Percentiles rank a stretch among this genome's conserved stretches.
Conservation (phyloP, 1,140 invertebrate species). For the Pogonus chalceus region DNA sequence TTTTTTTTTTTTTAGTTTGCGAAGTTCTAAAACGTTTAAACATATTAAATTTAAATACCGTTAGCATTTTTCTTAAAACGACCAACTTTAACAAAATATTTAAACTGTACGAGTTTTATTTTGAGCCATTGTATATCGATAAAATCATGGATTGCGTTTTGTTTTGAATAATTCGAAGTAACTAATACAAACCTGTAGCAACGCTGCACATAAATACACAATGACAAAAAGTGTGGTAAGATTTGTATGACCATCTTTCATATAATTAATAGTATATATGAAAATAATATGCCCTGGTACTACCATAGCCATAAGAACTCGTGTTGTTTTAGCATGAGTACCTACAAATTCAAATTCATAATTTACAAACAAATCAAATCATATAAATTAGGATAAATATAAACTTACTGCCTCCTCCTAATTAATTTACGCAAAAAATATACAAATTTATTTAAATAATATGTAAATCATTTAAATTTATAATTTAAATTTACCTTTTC, state of each 20-base stretch:
- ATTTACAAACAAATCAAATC: neutral
- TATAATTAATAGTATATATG: slow-evolving; percentile 64
- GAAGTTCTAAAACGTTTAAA: too few species aligned
- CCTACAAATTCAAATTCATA: slow-evolving; percentile 31
- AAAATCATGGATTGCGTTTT: too few species aligned
- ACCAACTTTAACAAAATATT: too few species aligned
- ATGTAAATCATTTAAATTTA: too few species aligned
- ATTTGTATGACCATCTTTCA: slow-evolving; percentile 59
- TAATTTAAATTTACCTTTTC: slow-evolving; percentile 34
- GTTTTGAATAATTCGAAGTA: too few species aligned
- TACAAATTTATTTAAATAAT: too few species aligned
- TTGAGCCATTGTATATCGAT: too few species aligned
- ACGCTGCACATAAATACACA: slow-evolving; percentile 63
- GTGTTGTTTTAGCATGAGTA: slow-evolving; percentile 59
- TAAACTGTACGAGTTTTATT: too few species aligned
- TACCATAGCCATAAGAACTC: slow-evolving; percentile 69
- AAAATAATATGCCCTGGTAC: slow-evolving; percentile 81
- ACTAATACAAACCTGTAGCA: slow-evolving; percentile 52
- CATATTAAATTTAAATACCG: too few species aligned
- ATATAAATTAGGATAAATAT: neutral
- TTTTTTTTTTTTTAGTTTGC: too few species aligned
- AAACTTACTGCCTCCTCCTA: neutral
- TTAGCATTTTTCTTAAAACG: too few species aligned
- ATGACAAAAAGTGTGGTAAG: slow-evolving; percentile 61
- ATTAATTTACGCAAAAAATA: too few species aligned